These are phyloP conservation scores for Neodiprion virginianus DNA, from an alignment of 1,140 invertebrate genomes.

Conservation along the genomic window DNA sequence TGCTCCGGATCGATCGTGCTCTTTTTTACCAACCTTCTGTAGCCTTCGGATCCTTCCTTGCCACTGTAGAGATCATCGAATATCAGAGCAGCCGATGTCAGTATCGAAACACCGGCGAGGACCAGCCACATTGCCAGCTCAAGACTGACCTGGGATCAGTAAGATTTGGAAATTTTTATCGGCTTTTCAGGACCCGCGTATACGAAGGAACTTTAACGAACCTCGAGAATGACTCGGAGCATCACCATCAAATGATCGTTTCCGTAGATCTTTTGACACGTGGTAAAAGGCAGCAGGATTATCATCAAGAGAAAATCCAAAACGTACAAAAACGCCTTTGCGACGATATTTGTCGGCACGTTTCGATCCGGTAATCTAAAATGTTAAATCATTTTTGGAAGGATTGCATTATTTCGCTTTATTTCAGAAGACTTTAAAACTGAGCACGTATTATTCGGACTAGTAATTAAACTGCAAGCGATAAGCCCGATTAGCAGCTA, in stretches of 20 bases:
- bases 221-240: conserved; percentile 35
- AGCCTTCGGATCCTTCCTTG: conserved; percentile 10
- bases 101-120: conserved; percentile 43
- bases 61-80: conserved; percentile 31
- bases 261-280: conserved; percentile 36
- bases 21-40: neutral
- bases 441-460: too few species aligned
- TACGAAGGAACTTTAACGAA: conserved; percentile 18
- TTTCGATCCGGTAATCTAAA: neutral
- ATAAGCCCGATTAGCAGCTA: too few species aligned
- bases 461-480: too few species aligned
- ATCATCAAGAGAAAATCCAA: conserved; percentile 35
- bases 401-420: too few species aligned
- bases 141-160: conserved; percentile 33
- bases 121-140: conserved; percentile 43
- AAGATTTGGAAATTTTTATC: neutral
- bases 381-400: neutral
- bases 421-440: too few species aligned
- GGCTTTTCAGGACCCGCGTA: too few species aligned
- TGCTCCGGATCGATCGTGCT: neutral
- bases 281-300: conserved; percentile 31
- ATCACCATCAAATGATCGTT: conserved; percentile 32
- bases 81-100: conserved; percentile 31
- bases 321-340: conserved; percentile 30
- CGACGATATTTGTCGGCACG: conserved; percentile 23